Evolutionary conservation across 2,888 invertebrate species (phyloP).

Genomic region (Tortricodes alternella): DNA sequence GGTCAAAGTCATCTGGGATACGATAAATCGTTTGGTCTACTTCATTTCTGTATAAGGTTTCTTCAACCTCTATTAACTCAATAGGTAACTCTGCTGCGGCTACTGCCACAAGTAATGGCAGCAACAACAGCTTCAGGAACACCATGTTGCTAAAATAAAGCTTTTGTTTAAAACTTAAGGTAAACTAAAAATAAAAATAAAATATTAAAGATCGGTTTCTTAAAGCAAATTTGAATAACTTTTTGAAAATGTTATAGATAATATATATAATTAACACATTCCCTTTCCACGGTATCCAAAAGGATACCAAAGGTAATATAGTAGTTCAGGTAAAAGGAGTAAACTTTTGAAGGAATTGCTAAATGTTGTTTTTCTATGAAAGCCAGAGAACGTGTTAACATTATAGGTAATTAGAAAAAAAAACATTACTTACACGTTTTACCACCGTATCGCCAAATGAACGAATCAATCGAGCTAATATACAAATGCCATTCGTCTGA

Average conservation of each 20-base stretch:
- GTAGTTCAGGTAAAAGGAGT: no score
- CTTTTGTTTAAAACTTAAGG: neutral
- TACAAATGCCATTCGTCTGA: slow-evolving; percentile 8
- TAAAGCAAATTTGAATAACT: no score
- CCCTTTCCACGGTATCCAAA: no score
- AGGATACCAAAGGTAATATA: no score
- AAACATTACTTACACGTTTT: slow-evolving; percentile 6
- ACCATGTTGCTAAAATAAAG: slow-evolving; percentile 50
- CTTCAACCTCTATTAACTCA: slow-evolving; percentile 44
- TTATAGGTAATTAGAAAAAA: no score
- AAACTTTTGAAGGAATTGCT: no score
- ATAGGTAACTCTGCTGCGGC: slow-evolving; percentile 59
- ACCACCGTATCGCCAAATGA: slow-evolving; percentile 4
- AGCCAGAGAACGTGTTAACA: no score
- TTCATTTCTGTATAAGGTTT: slow-evolving; percentile 35
- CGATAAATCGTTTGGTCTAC: slow-evolving; percentile 50
- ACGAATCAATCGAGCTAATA: slow-evolving; percentile 4
- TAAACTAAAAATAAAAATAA: neutral
- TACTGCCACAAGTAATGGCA: slow-evolving; percentile 50
- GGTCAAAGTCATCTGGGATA: slow-evolving; percentile 72
- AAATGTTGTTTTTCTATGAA: no score
- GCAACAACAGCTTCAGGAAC: slow-evolving; percentile 42
- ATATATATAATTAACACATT: no score
- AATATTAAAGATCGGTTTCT: no score
- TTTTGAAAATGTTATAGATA: no score